These are phyloP conservation scores for Trichacis sp. DNA, from an alignment of 2,888 invertebrate species.

Conservation along the genomic window DNA sequence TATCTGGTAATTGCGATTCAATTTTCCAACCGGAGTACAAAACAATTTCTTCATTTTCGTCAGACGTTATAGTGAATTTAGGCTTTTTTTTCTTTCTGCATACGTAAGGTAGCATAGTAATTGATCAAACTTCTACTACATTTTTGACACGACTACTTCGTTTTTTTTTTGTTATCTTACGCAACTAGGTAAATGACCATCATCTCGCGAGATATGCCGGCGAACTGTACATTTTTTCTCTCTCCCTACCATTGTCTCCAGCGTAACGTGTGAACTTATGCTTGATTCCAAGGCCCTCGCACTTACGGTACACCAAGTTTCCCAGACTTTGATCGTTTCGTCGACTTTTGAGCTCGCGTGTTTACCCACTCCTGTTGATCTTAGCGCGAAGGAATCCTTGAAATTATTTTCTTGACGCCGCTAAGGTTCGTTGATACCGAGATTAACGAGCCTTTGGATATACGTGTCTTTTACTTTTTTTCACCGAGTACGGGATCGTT, in stretches of 20 bases:
- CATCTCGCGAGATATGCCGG: constrained; percentile 37
- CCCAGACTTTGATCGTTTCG: constrained; percentile 46
- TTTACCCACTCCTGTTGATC: constrained; percentile 45
- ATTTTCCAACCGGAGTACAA: too few relatives aligned
- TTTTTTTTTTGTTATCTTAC: constrained; percentile 32
- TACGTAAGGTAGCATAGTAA: too few relatives aligned
- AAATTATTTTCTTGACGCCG: constrained; percentile 42
- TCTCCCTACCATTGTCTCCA: constrained; percentile 50
- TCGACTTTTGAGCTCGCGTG: constrained; percentile 43
- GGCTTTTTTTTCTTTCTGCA: too few relatives aligned
- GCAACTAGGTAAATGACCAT: constrained; percentile 43
- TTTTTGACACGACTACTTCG: too few relatives aligned
- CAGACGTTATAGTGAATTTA: too few relatives aligned
- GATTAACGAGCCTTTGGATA: constrained; percentile 30
- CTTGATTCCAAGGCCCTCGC: constrained; percentile 49
- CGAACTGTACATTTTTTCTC: constrained; percentile 47
- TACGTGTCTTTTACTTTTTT: too few relatives aligned
- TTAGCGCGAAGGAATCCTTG: constrained; percentile 42
- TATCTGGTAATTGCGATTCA: too few relatives aligned
- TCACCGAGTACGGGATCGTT: too few relatives aligned
- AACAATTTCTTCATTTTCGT: too few relatives aligned
- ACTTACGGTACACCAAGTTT: constrained; percentile 44
- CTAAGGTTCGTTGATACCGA: constrained; percentile 40
- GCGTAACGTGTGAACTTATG: constrained; percentile 48
- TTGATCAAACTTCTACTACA: too few relatives aligned